Conservation (phyloP, 2,888 invertebrate species). For the Morinoia aosen region DNA sequence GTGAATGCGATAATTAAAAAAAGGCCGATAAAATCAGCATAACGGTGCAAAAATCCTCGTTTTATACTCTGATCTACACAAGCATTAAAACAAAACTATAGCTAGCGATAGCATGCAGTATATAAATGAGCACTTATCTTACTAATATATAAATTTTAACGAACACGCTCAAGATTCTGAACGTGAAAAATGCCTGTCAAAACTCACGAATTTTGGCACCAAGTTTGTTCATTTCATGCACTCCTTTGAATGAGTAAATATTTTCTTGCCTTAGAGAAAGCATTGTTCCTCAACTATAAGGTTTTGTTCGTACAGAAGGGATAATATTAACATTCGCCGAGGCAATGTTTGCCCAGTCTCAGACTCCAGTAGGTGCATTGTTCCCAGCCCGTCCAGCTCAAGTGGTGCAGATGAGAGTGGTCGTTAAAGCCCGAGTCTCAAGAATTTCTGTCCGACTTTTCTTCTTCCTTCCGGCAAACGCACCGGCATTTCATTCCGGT, state of each 20-base stretch:
- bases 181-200: not conserved
- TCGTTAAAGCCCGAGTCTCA: conserved; percentile 6
- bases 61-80: not conserved
- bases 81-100: not conserved
- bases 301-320: conserved; percentile 50
- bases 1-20: not conserved
- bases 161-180: not conserved
- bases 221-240: conserved; percentile 44
- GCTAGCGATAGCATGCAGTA: not conserved
- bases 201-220: not conserved
- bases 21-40: not conserved
- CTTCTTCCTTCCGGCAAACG: conserved; percentile 28
- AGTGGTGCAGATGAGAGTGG: conserved; percentile 33
- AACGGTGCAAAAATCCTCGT: not conserved
- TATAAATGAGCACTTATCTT: not conserved
- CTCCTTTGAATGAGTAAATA: conserved; percentile 48
- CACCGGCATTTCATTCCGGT: not conserved
- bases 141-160: not conserved
- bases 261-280: conserved; percentile 45
- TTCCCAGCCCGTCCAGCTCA: not conserved
- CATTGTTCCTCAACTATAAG: conserved; percentile 48
- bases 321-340: conserved; percentile 53
- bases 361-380: conserved; percentile 41
- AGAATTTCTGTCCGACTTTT: conserved; percentile 24
- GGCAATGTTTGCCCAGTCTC: conserved; percentile 38